Conservation (phyloP, 2,113 vertebrate genomes). For the Syngnathoides biaculeatus region DNA sequence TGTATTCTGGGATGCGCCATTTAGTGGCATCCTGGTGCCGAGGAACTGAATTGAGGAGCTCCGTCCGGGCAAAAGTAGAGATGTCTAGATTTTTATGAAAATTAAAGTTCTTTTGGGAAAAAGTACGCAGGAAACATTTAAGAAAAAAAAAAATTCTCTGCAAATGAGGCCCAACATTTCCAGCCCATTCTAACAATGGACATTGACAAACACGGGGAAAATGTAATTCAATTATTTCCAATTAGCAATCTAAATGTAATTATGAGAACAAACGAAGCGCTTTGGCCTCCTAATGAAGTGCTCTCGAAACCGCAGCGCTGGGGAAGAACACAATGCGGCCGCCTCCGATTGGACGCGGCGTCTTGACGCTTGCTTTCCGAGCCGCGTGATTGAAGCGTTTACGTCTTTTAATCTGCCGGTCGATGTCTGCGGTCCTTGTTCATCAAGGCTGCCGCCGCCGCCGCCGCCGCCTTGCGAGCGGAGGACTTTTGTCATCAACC, state of each 20-base stretch:
- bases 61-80: no score
- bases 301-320: background rate
- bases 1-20: no score
- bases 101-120: no score
- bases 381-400: slow-evolving; percentile 45
- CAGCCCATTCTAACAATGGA: background rate
- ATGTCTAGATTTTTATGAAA: no score
- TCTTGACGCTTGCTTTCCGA: background rate
- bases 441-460: slow-evolving; percentile 53
- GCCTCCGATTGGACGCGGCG: background rate
- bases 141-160: background rate
- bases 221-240: background rate
- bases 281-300: background rate
- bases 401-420: slow-evolving; percentile 48
- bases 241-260: background rate
- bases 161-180: background rate
- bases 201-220: background rate
- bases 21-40: no score
- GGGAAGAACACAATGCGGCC: background rate
- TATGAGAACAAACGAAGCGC: background rate
- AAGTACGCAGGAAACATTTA: no score
- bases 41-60: no score
- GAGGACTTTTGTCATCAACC: slow-evolving; percentile 50
- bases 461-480: slow-evolving; percentile 46
- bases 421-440: slow-evolving; percentile 48